Conservation (phyloP, 2,888 invertebrate genomes). For the Caenorhabditis imperialis region DNA sequence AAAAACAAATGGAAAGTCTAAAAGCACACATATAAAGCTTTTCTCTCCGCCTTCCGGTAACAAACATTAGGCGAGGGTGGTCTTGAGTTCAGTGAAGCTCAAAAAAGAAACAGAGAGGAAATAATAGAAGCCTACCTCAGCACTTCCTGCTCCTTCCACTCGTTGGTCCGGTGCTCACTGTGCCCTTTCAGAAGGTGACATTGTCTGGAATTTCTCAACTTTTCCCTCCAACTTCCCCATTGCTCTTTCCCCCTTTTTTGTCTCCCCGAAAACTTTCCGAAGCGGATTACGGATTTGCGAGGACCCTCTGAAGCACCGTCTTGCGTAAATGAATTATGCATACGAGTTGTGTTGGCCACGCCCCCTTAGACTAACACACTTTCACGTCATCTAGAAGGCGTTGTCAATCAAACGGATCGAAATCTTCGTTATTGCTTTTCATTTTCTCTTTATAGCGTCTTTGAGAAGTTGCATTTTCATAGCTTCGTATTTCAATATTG, state of each 20-base stretch:
- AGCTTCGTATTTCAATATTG: no score
- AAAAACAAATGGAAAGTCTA: neutral
- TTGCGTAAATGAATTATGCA: conserved; percentile 44
- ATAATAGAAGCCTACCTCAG: conserved; percentile 41
- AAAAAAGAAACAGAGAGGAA: conserved; percentile 11
- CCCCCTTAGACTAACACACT: no score
- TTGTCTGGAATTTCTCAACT: conserved; percentile 54
- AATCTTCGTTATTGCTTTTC: no score
- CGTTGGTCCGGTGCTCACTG: conserved; percentile 68
- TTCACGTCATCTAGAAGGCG: no score
- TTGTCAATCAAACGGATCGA: no score
- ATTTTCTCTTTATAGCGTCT: no score
- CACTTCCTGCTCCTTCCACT: conserved; percentile 67
- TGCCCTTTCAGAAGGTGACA: conserved; percentile 70
- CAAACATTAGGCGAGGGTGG: conserved; percentile 4
- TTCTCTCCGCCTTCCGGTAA: no score
- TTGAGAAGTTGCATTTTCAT: no score
- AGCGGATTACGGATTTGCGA: conserved; percentile 45
- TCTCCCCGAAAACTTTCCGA: neutral
- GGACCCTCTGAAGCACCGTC: conserved; percentile 13
- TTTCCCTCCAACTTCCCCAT: neutral
- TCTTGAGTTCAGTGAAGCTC: conserved; percentile 40
- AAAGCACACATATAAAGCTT: neutral
- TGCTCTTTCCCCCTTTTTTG: neutral
- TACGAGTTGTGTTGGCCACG: conserved; percentile 15